A percentile compares a stretch with the other conserved stretches of the same genome.
phyloP scores from a whole-genome alignment of 2,113 vertebrate genomes.

The Collichthys lucidus region DNA sequence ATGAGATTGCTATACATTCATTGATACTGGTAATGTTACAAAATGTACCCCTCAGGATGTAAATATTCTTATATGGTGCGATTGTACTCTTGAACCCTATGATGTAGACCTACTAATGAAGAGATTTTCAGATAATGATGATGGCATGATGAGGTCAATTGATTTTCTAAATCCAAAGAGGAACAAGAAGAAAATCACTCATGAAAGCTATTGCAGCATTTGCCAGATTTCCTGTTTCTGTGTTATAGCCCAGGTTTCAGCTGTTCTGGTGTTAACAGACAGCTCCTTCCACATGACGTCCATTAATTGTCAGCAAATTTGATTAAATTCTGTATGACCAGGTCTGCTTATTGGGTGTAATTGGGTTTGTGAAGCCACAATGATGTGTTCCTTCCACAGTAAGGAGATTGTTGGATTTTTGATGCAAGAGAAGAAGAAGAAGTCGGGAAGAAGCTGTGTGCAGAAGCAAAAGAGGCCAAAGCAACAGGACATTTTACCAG shows the following conservation, averaged over 20 bases:
- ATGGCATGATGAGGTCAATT: slow-evolving; percentile 41
- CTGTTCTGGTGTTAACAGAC: slow-evolving; percentile 65
- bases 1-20: slow-evolving; percentile 9
- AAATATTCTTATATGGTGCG: not conserved
- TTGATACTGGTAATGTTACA: slow-evolving; percentile 5
- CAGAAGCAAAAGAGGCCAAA: not conserved
- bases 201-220: slow-evolving; percentile 32
- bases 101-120: slow-evolving; percentile 13
- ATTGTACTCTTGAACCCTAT: slow-evolving; percentile 40
- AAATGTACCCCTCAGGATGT: not conserved
- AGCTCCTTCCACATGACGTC: slow-evolving; percentile 55
- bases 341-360: slow-evolving; percentile 62
- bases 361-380: slow-evolving; percentile 57
- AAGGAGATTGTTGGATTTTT: slow-evolving; percentile 10
- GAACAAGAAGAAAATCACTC: slow-evolving; percentile 46
- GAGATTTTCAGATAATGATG: slow-evolving; percentile 46
- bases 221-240: slow-evolving; percentile 72
- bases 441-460: not conserved
- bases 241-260: slow-evolving; percentile 47
- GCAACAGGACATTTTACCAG: not conserved
- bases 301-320: slow-evolving; percentile 73
- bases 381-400: slow-evolving; percentile 29
- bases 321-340: slow-evolving; percentile 62
- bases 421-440: not conserved
- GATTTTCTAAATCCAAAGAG: slow-evolving; percentile 56